These are phyloP conservation scores for Aethes cnicana DNA, from an alignment of 2,888 invertebrate genomes.

Conservation along the genomic window DNA sequence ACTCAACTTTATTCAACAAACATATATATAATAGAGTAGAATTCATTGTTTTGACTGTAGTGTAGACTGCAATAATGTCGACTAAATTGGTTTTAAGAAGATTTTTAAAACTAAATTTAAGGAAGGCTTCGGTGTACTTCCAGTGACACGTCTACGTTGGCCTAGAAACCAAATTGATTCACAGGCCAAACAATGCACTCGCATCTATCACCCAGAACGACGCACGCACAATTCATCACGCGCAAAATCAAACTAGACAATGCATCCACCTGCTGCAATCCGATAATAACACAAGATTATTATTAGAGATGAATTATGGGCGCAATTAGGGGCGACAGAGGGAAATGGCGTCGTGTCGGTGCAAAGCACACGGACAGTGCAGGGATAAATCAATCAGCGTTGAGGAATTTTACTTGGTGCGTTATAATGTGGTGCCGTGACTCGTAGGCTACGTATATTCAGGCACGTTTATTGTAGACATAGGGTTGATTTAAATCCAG, in stretches of 20 bases:
- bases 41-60: too few relatives aligned
- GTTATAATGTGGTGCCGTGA: too few relatives aligned
- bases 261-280: slow-evolving; percentile 54
- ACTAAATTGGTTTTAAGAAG: too few relatives aligned
- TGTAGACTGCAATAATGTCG: too few relatives aligned
- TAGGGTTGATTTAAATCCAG: too few relatives aligned
- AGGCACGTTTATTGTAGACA: too few relatives aligned
- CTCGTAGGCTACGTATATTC: too few relatives aligned
- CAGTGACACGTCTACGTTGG: too few relatives aligned
- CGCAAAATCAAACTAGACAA: slow-evolving; percentile 29
- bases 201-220: background rate
- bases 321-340: slow-evolving; percentile 72
- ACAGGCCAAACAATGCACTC: background rate
- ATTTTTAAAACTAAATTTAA: too few relatives aligned
- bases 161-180: background rate
- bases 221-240: slow-evolving; percentile 19
- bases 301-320: slow-evolving; percentile 77
- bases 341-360: slow-evolving; percentile 56
- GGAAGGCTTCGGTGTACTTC: too few relatives aligned
- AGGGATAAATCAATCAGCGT: slow-evolving; percentile 50
- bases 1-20: too few relatives aligned
- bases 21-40: too few relatives aligned
- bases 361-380: slow-evolving; percentile 43
- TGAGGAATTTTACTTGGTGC: slow-evolving; percentile 25
- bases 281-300: slow-evolving; percentile 77